Evolutionary conservation across 1,140 invertebrate genomes (phyloP), one percentile per base, ranked within the genome.

Genomic region (Euglossa dilemma): DNA sequence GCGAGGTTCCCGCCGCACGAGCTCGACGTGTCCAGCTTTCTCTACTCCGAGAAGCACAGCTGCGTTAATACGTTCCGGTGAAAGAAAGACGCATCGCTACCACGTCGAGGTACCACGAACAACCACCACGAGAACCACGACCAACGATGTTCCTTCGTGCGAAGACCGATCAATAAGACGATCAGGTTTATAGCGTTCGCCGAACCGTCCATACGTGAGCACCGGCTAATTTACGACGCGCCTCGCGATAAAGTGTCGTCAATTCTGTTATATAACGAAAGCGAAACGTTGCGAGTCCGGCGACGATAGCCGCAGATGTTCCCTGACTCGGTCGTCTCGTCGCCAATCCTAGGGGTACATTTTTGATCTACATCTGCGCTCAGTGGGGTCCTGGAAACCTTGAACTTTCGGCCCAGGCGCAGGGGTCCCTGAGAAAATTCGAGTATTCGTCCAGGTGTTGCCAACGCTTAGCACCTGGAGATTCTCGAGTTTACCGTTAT

Each of bases 381-480:
- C 81, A 47, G 64, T 74, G 81, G 80, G 81, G 84, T 83, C 69
- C 74, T 47, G 47, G 70, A 66, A 70, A 77, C 78, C 80, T 76
- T 79, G 66, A 61, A 72, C 69, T 85, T 77, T 36, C 57, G 50
- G 36, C 7, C n/a, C n/a, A n/a, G 14, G 25, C 36, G 69, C 14
- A 64, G 61, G 75, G 80, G 63, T 74, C 79, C 77, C 67, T 72
- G 85, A 86, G 85, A 89, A 89, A 91, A 90, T 89, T 74, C 61
- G 45, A 84, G 83, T 86, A 81, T 47, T 45, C 75, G 81, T 70
- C 85, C 85, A 86, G 85, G 85, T 86, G 85, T 84, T 52, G n/a
- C 63, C 28, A n/a, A 20, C 16, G 14, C 45, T n/a, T 18, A 78
- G 67, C 81, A 85, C 84, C 81, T 83, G 84, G 81, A 59, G 74